A percentile compares a stretch with the other conserved stretches of the same genome.
phyloP scores from a whole-genome alignment of 35 echinoderm and acorn worm species.

The Ophioderma brevispina region DNA sequence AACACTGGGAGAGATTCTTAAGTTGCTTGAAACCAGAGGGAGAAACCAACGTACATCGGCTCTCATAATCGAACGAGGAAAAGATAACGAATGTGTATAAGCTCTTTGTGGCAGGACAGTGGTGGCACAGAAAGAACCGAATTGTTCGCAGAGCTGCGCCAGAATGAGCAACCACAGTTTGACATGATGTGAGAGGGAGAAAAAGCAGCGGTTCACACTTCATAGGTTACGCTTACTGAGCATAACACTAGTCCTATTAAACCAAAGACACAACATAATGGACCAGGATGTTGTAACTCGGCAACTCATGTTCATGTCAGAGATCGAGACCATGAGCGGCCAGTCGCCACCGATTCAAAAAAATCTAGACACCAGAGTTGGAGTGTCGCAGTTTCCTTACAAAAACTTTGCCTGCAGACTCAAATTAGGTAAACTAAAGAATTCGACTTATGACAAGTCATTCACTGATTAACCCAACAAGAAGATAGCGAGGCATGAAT shows the following conservation, averaged over 20 bases:
- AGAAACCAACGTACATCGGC: background rate
- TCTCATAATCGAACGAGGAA: background rate
- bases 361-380: background rate
- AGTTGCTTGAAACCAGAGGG: background rate
- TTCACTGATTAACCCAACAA: background rate
- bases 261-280: too few species aligned
- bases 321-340: background rate
- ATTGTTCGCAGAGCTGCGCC: too few species aligned
- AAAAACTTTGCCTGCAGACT: background rate
- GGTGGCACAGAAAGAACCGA: too few species aligned
- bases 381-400: background rate
- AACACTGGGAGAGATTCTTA: background rate
- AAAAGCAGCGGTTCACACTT: too few species aligned
- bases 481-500: background rate
- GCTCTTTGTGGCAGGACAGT: too few species aligned
- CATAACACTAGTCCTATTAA: too few species aligned
- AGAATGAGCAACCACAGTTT: too few species aligned
- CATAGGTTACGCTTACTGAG: too few species aligned
- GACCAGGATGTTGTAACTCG: too few species aligned
- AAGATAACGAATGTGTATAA: too few species aligned
- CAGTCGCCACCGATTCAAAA: background rate
- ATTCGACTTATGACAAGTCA: background rate
- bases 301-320: background rate
- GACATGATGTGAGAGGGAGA: too few species aligned
- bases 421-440: background rate